phyloP scores from a whole-genome alignment of 2,888 invertebrate species.

The Leptopilina drosophilae region DNA sequence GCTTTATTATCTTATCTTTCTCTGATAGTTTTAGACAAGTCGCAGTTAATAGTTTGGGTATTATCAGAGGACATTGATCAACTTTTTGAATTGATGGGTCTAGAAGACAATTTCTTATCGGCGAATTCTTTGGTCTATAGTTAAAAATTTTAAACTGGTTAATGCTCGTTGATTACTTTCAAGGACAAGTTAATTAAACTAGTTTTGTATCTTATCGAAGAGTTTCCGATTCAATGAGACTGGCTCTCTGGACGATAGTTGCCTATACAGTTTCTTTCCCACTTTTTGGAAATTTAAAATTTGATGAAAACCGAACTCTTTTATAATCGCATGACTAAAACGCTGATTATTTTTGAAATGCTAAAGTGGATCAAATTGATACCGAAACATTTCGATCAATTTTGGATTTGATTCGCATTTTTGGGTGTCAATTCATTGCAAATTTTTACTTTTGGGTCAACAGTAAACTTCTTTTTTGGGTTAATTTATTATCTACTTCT shows the following conservation, averaged over 20 bases:
- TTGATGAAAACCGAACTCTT: too few species aligned
- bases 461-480: too few species aligned
- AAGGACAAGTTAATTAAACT: constrained; percentile 41
- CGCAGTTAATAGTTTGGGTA: constrained; percentile 25
- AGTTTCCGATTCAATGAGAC: constrained; percentile 10
- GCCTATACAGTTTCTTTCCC: not conserved
- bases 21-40: constrained; percentile 31
- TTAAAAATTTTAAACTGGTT: constrained; percentile 34
- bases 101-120: constrained; percentile 13
- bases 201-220: constrained; percentile 34
- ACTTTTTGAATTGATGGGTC: constrained; percentile 25
- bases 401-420: too few species aligned
- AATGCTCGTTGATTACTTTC: constrained; percentile 26
- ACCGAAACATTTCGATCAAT: too few species aligned
- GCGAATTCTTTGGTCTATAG: constrained; percentile 23
- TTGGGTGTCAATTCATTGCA: too few species aligned
- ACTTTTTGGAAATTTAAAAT: not conserved
- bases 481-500: too few species aligned
- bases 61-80: constrained; percentile 32
- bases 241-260: not conserved
- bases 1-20: constrained; percentile 15
- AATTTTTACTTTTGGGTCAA: too few species aligned
- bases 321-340: too few species aligned
- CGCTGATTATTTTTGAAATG: too few species aligned
- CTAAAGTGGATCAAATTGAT: too few species aligned